Base-by-base conservation (phyloP, 2,888 invertebrate species). In the Athalia rosae region DNA sequence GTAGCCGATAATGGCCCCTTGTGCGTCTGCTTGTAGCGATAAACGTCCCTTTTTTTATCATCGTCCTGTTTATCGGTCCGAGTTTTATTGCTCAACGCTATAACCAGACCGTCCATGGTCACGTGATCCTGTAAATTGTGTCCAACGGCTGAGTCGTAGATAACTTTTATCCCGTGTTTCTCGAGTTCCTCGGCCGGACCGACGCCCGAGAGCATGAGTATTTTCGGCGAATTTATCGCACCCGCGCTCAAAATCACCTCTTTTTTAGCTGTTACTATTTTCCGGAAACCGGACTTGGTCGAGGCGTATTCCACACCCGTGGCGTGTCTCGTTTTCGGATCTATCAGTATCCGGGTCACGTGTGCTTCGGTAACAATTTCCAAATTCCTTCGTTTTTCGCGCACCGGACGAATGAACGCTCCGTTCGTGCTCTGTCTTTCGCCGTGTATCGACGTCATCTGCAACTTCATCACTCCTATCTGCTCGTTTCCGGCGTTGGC, bases 321-420 rank as follows among this genome's bases (percentile, higher is more conserved):
- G 0, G 90, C 91, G 43, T 73, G 85, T 76, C 91, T 92, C 9
- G 88, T 89, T 8, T 83, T 61, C 0, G 85, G 83, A 82, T 93
- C 91, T 69, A 93, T 90, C 43, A 92, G 82, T 43, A 94, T 85
- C 79, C 90, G 90, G 47, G 90, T 89, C 8, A 92, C 93, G 13
- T 89, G 82, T 1, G 92, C 90, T 80, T 92, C 89, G 79, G 92
- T 92, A 79, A 85, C 82, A 48, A 90, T 81, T 45, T 81, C 83
- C 5, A 90, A 79, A 79, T 91, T 91, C 41, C 82, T 80, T 9
- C 92, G 84, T 76, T 90, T 91, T 13, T 91, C 82, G 61, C 94
- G 90, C 67, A 95, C 92, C 0, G 94, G 94, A 80, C 93, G 90
- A n/a, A 95, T 93, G 82, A 92, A 95, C 0, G 94, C 95, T 1